phyloP scores from a whole-genome alignment of 2,113 vertebrate genomes.

The Cercopithecus mona region DNA sequence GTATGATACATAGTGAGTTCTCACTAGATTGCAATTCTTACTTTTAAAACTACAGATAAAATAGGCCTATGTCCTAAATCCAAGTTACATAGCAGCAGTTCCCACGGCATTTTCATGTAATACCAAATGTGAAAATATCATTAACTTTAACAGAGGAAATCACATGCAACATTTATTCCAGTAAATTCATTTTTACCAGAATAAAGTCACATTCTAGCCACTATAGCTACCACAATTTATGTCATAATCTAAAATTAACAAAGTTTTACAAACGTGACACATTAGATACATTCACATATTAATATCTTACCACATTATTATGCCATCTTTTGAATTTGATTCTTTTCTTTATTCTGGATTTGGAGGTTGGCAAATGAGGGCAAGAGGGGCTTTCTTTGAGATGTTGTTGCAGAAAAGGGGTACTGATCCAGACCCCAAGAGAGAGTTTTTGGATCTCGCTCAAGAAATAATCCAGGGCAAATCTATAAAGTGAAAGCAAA shows the following conservation, averaged over 20 bases:
- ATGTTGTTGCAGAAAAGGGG: not conserved
- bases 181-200: conserved; percentile 17
- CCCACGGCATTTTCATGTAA: not conserved
- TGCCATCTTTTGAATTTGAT: not conserved
- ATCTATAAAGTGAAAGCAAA: no score
- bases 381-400: not conserved
- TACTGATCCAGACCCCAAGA: no score
- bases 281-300: not conserved
- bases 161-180: not conserved
- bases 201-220: not conserved
- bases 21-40: not conserved
- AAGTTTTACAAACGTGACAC: not conserved
- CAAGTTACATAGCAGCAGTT: not conserved
- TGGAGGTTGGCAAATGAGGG: not conserved
- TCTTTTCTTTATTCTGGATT: not conserved
- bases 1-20: not conserved
- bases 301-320: not conserved
- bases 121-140: not conserved
- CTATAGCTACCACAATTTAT: not conserved
- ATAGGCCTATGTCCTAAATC: not conserved
- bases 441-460: no score
- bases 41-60: not conserved
- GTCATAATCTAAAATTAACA: not conserved
- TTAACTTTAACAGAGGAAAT: conserved; percentile 25
- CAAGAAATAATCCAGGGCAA: no score